Evolutionary conservation across 2,888 invertebrate genomes (phyloP), one percentile per base, ranked within the genome.

Genomic region (Eupelmus urozonus): DNA sequence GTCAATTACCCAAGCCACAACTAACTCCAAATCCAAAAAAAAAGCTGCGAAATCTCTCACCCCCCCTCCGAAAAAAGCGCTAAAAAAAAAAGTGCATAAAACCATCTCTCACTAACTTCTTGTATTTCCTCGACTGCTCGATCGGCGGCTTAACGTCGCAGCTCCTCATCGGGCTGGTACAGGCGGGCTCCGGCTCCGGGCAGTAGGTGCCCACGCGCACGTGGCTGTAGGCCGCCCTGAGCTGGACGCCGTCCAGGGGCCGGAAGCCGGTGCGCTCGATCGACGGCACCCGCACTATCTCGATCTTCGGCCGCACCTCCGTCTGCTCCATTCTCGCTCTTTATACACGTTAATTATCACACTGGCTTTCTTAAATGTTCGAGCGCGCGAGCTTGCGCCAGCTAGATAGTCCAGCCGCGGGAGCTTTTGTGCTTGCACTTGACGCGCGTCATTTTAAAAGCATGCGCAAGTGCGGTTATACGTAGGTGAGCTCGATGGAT

Each of bases 71-170:
- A 7, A 25, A 7, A 55, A 25, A 0, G 1, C 55, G n/a, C n/a
- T n/a, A n/a, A n/a, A n/a, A n/a, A n/a, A n/a, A n/a, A n/a, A n/a
- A n/a, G n/a, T n/a, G n/a, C n/a, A n/a, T n/a, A n/a, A n/a, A n/a
- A n/a, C n/a, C n/a, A n/a, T n/a, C n/a, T n/a, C n/a, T n/a, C n/a
- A 85, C 88, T 84, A 79, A 87, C 89, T 87, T 89, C 80, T 88
- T 89, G 79, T 84, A 87, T 79, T 88, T 88, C 59, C 87, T 85
- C 60, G 85, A 70, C 42, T 86, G 86, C 65, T 87, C 88, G 76
- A 85, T 82, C 49, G 87, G 87, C 76, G 88, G 87, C 77, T 87
- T 88, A 76, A 83, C 84, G 75, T 85, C 86, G 80, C 27, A 20
- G 18, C 25, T 25, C 11, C n/a, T 65, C 20, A 16, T 23, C 1